Evolutionary conservation across 2,113 vertebrate genomes (phyloP), one percentile per base, ranked within the genome.

Genomic region (Meles meles): DNA sequence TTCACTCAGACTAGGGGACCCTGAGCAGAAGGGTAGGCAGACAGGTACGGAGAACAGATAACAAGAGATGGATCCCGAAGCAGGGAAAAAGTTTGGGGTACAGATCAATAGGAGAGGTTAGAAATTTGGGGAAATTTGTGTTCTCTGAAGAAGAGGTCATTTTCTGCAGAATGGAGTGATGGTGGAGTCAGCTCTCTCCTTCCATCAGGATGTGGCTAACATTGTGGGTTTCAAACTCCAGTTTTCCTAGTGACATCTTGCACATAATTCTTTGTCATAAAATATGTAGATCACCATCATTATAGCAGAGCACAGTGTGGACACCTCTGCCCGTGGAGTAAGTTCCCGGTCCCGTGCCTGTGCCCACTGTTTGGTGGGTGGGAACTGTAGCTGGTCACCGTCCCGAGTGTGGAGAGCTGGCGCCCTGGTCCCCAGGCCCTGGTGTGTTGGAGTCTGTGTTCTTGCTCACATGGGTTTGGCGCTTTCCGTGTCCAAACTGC

Each of bases 61-160:
- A 44, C 42, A 65, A 49, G 81, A 20, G 87, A 13, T 23, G 31
- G 63, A 21, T 34, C 57, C 42, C 13, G 8, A n/a, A 12, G 61
- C 27, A 63, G 47, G 31, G 31, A 90, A 31, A 39, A 37, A 34
- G 37, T 61, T 87, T 47, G 55, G 81, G 31, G 37, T 77, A 11
- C 7, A 57, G 3, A 13, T 52, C 11, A 82, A 15, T 39, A 11
- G 29, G 18, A 84, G 61, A n/a, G 12, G 47, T 47, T 47, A 9
- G 27, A 87, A 87, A 37, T 27, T 9, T 23, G 69, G 55, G 59
- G 52, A 82, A 80, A n/a, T 88, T 67, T 27, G 67, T 89, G 69
- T 94, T n/a, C 49, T 89, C 72, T 94, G 88, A 76, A 59, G 71
- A 86, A 86, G 44, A 27, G 21, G 77, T 83, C 37, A 37, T 49